Conservation (phyloP, 2,113 vertebrate genomes). For the Cyprinodon variegatus region DNA sequence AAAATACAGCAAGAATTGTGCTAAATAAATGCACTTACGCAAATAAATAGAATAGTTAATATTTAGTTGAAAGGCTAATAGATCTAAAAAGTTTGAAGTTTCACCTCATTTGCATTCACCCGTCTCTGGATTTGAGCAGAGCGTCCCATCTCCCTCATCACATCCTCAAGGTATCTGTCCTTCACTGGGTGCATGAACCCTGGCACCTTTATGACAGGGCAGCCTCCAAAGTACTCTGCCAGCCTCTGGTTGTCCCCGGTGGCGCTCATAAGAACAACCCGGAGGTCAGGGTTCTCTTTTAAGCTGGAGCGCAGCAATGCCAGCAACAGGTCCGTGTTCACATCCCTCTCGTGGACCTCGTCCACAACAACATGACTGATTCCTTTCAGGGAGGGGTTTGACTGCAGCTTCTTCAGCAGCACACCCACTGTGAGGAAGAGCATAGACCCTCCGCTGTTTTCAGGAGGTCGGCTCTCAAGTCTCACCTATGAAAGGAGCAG, state of each 20-base stretch:
- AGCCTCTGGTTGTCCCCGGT: conserved; percentile 91
- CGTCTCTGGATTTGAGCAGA: fast-evolving
- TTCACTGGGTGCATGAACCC: conserved; percentile 96
- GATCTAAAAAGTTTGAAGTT: not conserved
- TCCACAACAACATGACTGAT: conserved; percentile 96
- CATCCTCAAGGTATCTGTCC: conserved; percentile 91
- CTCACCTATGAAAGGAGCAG: conserved; percentile 78
- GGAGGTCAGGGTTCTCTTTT: conserved; percentile 83
- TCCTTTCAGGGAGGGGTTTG: conserved; percentile 87
- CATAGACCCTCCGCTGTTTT: conserved; percentile 86
- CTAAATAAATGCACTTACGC: not conserved
- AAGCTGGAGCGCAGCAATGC: conserved; percentile 87
- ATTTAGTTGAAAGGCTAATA: not conserved
- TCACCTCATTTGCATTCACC: not conserved
- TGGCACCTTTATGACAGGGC: conserved; percentile 89
- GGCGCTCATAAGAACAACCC: conserved; percentile 94
- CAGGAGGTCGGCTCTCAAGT: conserved; percentile 88
- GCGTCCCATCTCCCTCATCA: conserved; percentile 85
- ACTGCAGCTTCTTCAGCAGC: conserved; percentile 91
- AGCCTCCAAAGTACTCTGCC: conserved; percentile 88
- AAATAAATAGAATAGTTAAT: not conserved
- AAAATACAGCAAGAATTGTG: too few relatives aligned
- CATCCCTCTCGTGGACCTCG: conserved; percentile 94
- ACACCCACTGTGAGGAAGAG: conserved; percentile 98
- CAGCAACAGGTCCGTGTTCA: conserved; percentile 96